Evolutionary conservation across 2,797 vertebrate genomes (phyloP), one percentile per base, ranked within the genome.

Genomic region (Darevskia nairensis): DNA sequence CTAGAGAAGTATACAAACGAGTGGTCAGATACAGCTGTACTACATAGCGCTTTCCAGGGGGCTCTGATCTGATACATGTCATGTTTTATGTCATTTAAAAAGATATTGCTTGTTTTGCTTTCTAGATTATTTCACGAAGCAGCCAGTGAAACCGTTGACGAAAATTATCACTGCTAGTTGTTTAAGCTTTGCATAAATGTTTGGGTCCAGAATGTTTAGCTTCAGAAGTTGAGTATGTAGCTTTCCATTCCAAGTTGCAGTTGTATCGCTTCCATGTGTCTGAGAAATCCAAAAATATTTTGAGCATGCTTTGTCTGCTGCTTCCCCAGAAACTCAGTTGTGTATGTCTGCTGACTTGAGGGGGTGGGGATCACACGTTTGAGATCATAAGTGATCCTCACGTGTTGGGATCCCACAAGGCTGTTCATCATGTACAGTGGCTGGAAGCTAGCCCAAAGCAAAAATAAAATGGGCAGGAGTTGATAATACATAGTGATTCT

Each of bases 1-100:
- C 21, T 91, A 84, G 90, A 86, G 89, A 92, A 92, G 0, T 86
- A 66, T 88, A 89, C 88, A 93, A 89, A 80, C 41, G 86, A 96
- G 87, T 66, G 39, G 77, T 86, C 90, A 89, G 89, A 88, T 86
- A 84, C 94, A 92, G 90, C 94, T 93, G 92, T 95, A 91, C 79
- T 46, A 64, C 75, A n/a, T 88, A 89, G 95, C 91, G 82, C 91
- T 95, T 94, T 92, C 91, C 89, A 72, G 50, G 64, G 74, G 90
- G 68, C 80, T 88, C 86, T 92, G 81, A 85, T 75, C 92, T 94
- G 91, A 91, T 35, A 27, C 2, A 17, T 84, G 74, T 94, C 93
- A 91, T 0, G 2, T 83, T 90, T 94, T 64, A 66, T 92, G 84
- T 87, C 21, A 66, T 90, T 95, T 91, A 8, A 44, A 93, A 89